A percentile compares a stretch with the other conserved stretches of the same genome.
Conservation (phyloP, 2,888 invertebrate genomes). For the Pseudanteris insignis region DNA sequence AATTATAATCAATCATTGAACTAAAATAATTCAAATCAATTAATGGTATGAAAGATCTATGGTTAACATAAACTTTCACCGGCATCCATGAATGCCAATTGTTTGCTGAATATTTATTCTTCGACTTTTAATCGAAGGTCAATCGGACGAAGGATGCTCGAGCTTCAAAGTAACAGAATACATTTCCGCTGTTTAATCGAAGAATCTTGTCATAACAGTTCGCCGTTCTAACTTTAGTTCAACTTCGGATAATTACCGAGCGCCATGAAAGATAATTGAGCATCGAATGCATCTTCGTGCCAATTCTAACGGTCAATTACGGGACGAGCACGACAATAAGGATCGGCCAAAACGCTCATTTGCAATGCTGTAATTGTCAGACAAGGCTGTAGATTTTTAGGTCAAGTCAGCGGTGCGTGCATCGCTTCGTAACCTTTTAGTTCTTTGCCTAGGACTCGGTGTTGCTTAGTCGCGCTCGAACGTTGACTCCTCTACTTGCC, state of each 20-base stretch:
- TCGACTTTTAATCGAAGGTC: too few relatives aligned
- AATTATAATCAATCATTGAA: too few relatives aligned
- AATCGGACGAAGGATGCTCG: too few relatives aligned
- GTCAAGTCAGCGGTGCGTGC: conserved; percentile 18
- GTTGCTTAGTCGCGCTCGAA: not conserved
- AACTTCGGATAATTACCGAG: conserved; percentile 9
- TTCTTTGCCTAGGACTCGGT: conserved; percentile 1
- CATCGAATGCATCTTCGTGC: conserved; percentile 13
- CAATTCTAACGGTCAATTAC: conserved; percentile 23
- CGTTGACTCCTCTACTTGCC: too few relatives aligned
- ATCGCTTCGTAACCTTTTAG: conserved; percentile 7
- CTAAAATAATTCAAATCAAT: too few relatives aligned
- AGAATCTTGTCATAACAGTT: conserved; percentile 4
- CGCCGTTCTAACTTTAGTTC: conserved; percentile 2
- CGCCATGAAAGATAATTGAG: conserved; percentile 11
- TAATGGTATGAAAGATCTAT: too few relatives aligned
- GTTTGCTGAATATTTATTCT: too few relatives aligned
- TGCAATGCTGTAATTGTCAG: conserved; percentile 13
- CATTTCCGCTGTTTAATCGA: not conserved
- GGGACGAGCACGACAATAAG: conserved; percentile 16
- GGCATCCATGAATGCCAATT: too few relatives aligned
- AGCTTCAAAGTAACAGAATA: not conserved
- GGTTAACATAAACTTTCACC: too few relatives aligned
- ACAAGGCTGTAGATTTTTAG: conserved; percentile 24
- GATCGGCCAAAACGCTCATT: conserved; percentile 19